Conservation (phyloP, 2,113 vertebrate species). For the Nansenia antarctica region DNA sequence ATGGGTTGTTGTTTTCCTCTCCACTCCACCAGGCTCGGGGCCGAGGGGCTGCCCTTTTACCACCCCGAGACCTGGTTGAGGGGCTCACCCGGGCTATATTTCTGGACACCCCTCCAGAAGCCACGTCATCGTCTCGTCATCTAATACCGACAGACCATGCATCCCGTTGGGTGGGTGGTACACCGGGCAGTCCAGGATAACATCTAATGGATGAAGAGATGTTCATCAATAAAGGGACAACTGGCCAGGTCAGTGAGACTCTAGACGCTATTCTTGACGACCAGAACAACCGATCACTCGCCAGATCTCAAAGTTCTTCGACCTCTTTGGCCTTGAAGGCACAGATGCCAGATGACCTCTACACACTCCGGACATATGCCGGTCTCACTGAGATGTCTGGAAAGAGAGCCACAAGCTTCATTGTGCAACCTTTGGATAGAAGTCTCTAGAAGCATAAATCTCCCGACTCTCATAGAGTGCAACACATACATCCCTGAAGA, state of each 20-base stretch:
- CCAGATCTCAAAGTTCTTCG: neutral
- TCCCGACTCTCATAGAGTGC: neutral
- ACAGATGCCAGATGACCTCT: neutral
- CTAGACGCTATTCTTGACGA: slow-evolving; percentile 1
- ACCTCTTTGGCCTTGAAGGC: neutral
- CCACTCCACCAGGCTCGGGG: too few species aligned
- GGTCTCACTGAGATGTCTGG: neutral
- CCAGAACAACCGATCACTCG: neutral
- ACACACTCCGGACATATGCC: slow-evolving; percentile 1
- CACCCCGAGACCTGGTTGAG: too few species aligned
- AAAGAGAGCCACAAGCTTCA: neutral
- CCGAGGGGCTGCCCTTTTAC: too few species aligned
- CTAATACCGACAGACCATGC: too few species aligned
- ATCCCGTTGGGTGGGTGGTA: too few species aligned
- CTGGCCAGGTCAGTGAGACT: neutral
- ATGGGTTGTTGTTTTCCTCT: too few species aligned
- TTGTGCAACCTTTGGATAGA: slow-evolving; percentile 2
- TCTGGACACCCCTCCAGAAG: too few species aligned
- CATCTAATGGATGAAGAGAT: too few species aligned
- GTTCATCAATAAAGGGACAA: too few species aligned
- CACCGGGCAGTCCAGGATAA: too few species aligned
- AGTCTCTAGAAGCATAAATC: neutral
- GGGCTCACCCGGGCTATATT: too few species aligned
- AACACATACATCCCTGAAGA: neutral
- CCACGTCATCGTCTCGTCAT: too few species aligned